Percentiles rank a stretch among this genome's conserved stretches.
phyloP scores from a whole-genome alignment of 2,797 vertebrate genomes.

The Coendou prehensilis region DNA sequence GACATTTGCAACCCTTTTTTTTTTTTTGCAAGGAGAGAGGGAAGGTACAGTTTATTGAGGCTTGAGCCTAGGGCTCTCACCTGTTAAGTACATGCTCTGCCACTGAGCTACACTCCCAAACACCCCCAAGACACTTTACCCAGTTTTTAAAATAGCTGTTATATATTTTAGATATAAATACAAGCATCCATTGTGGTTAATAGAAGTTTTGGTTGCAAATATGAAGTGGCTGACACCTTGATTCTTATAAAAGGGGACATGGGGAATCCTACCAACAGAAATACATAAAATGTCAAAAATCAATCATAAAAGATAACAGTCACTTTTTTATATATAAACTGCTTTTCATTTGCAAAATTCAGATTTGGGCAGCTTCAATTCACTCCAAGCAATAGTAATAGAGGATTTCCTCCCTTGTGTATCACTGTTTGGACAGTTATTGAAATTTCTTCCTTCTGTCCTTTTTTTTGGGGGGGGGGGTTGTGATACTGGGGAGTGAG shows the following conservation, averaged over 20 bases:
- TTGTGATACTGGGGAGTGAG: neutral
- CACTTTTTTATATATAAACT: conserved; percentile 49
- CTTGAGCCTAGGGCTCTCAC: neutral
- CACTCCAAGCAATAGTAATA: neutral
- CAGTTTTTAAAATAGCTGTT: conserved; percentile 41
- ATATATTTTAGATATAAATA: conserved; percentile 55
- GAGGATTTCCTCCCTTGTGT: neutral
- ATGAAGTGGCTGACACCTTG: neutral
- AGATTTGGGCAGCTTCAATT: conserved; percentile 54
- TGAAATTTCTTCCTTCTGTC: neutral
- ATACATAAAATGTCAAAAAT: conserved; percentile 45
- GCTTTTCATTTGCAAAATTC: conserved; percentile 60
- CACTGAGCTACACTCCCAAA: neutral
- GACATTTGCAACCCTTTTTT: conserved; percentile 15
- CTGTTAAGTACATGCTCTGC: neutral
- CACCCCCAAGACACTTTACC: neutral
- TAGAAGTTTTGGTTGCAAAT: neutral
- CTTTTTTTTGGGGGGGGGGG: neutral
- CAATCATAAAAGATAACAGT: neutral
- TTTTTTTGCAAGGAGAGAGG: neutral
- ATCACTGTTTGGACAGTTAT: neutral
- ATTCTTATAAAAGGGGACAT: conserved; percentile 50
- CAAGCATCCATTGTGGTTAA: neutral
- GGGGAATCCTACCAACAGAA: conserved; percentile 8
- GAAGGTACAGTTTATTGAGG: neutral